These are phyloP conservation scores for Psylliodes chrysocephalus DNA, from an alignment of 2,888 invertebrate genomes.

Conservation along the genomic window DNA sequence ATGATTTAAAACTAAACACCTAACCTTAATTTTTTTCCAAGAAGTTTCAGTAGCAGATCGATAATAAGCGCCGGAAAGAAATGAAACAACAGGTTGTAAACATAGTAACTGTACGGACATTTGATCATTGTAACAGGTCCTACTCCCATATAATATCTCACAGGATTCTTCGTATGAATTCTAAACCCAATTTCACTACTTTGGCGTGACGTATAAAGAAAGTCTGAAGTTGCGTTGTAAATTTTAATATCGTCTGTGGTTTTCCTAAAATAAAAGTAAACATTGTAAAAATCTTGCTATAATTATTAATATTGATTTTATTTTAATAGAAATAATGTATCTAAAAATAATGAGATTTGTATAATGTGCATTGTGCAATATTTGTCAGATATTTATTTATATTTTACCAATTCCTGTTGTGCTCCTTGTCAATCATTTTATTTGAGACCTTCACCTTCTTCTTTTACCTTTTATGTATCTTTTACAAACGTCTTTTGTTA, in stretches of 20 bases:
- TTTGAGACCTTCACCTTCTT: too few relatives aligned
- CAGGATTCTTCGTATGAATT: not conserved
- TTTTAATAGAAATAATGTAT: too few relatives aligned
- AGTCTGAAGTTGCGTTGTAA: constrained; percentile 1
- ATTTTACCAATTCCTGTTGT: too few relatives aligned
- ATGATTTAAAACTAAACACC: too few relatives aligned
- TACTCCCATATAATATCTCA: not conserved
- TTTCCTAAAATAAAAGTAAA: constrained; percentile 1
- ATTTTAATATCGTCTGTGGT: not conserved
- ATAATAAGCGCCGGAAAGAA: not conserved
- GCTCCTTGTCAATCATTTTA: too few relatives aligned
- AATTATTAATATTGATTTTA: too few relatives aligned
- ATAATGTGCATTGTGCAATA: too few relatives aligned
- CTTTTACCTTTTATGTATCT: too few relatives aligned
- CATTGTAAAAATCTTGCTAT: too few relatives aligned
- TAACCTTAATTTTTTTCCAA: not conserved
- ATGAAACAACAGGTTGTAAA: not conserved
- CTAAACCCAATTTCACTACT: not conserved
- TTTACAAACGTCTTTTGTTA: too few relatives aligned
- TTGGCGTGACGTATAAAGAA: not conserved
- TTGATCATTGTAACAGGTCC: not conserved
- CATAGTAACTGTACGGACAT: not conserved
- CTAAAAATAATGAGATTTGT: too few relatives aligned
- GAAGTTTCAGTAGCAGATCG: not conserved
- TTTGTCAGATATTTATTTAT: too few relatives aligned